Percentiles rank a stretch among this genome's conserved stretches.
Evolutionary conservation across 2,797 vertebrate genomes (phyloP).

Genomic region (Parauchenoglanis punctatus): DNA sequence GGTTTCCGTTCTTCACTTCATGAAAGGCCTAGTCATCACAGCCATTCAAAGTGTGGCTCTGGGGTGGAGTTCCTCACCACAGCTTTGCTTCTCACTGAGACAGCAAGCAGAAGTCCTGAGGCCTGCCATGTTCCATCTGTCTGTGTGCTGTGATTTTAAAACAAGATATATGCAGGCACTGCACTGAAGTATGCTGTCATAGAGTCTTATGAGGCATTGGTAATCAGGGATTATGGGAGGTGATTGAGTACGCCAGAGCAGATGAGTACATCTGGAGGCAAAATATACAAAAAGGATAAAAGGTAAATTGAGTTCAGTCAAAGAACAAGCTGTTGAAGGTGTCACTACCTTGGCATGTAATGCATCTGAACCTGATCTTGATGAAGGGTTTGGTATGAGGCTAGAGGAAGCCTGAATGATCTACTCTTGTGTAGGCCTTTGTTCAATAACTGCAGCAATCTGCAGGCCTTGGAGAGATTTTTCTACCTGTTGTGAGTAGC

Average conservation of each 20-base stretch:
- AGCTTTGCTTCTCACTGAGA: slow-evolving; percentile 38
- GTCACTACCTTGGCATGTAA: not conserved
- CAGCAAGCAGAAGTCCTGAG: slow-evolving; percentile 2
- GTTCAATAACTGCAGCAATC: slow-evolving; percentile 40
- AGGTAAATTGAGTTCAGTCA: not conserved
- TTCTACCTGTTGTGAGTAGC: slow-evolving; percentile 75
- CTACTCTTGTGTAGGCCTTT: slow-evolving; percentile 3
- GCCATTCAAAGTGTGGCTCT: slow-evolving; percentile 52
- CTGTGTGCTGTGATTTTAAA: not conserved
- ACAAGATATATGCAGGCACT: not conserved
- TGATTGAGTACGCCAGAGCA: slow-evolving; percentile 25
- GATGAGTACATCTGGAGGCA: slow-evolving; percentile 26
- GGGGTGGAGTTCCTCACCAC: slow-evolving; percentile 57
- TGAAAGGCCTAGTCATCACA: slow-evolving; percentile 55
- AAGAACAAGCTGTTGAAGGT: not conserved
- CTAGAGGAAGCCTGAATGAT: not conserved
- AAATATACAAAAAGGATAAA: not conserved
- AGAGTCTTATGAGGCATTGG: slow-evolving; percentile 19
- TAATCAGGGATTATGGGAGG: slow-evolving; percentile 28
- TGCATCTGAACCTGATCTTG: not conserved
- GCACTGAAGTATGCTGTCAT: not conserved
- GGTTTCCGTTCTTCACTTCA: slow-evolving; percentile 66
- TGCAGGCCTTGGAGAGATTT: slow-evolving; percentile 70
- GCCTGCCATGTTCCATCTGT: slow-evolving; percentile 26
- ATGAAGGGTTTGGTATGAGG: not conserved